Evolutionary conservation across 1,140 invertebrate genomes (phyloP), one percentile per base, ranked within the genome.

Genomic region (Calephelis virginiensis): DNA sequence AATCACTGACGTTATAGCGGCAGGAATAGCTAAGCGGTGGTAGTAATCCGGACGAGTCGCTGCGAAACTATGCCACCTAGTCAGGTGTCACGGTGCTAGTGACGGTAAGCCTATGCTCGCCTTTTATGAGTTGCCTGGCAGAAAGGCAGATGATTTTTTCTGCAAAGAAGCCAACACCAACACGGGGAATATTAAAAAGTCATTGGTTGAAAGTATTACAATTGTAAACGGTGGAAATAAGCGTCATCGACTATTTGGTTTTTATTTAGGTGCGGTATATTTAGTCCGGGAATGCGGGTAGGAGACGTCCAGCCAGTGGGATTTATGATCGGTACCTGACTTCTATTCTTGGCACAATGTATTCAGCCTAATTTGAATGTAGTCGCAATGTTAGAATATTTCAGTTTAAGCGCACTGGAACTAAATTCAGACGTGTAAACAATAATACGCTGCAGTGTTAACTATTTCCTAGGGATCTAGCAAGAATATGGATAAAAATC

Each of bases 301-400:
- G 17, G 53, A 56, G 53, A 56, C 53, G 53, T 56, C 53, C 67
- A 67, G 64, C 61, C 49, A 60, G 63, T 64, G 45, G 64, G 67
- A 77, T 76, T 76, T 77, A 77, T 71, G 71, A 38, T 9, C 61
- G 53, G 69, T 78, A 80, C 78, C 78, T 80, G 78, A 76, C 64
- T 76, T 74, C 76, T 80, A 80, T 80, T 80, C 71, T 66, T 64
- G 70, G 71, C 65, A 73, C 64, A 76, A 65, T 77, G 70, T 53
- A 53, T 8, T 53, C 50, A 53, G 50, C 50, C 50, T 53, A 53
- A 53, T 53, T 53, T 53, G 50, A 53, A 53, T 53, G 50, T 53
- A 53, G 50, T 53, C 50, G 50, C 50, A 53, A 53, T 53, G 50
- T 53, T 53, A 53, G 50, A 53, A 53, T 53, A 53, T 53, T 53